A percentile compares a stretch with the other conserved stretches of the same genome.
Evolutionary conservation across 2,888 invertebrate genomes (phyloP).

Genomic region (Phytoseiulus persimilis): DNA sequence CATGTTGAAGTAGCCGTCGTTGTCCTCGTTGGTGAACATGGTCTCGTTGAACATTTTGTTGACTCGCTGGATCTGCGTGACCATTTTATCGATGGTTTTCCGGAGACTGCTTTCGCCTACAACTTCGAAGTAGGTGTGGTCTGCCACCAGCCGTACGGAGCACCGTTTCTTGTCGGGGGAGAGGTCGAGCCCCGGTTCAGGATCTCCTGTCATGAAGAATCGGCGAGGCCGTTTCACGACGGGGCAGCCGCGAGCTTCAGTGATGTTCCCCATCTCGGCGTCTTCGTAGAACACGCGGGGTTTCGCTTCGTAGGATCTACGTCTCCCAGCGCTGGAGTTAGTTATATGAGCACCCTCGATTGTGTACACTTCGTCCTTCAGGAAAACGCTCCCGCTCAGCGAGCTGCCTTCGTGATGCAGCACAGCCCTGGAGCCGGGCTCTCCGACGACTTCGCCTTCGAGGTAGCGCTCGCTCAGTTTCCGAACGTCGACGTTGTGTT

Average conservation of each 20-base stretch:
- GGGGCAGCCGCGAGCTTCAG: not conserved
- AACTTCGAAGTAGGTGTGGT: conserved; percentile 14
- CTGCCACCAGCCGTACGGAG: not conserved
- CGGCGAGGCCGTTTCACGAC: not conserved
- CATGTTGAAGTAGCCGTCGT: conserved; percentile 38
- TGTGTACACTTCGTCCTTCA: conserved; percentile 32
- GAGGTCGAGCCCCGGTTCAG: not conserved
- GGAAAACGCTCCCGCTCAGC: conserved; percentile 1
- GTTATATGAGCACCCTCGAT: not conserved
- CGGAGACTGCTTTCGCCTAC: conserved; percentile 6
- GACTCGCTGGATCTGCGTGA: conserved; percentile 35
- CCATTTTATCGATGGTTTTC: conserved; percentile 35
- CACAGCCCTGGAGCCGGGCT: conserved; percentile 6
- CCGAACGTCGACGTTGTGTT: not conserved
- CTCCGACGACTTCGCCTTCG: conserved; percentile 18
- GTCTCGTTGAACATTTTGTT: conserved; percentile 20
- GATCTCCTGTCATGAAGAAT: not conserved
- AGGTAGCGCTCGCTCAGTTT: conserved; percentile 17
- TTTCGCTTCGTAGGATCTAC: not conserved
- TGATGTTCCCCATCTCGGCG: not conserved
- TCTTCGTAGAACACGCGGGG: conserved; percentile 15
- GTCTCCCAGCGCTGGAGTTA: not conserved
- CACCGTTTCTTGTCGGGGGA: conserved; percentile 19
- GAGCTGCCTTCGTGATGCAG: not conserved
- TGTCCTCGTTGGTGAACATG: not conserved